Percentiles rank a stretch among this genome's conserved stretches.
These are phyloP conservation scores for Aphelenchoides besseyi DNA, from an alignment of 1,140 invertebrate genomes.

Conservation along the genomic window DNA sequence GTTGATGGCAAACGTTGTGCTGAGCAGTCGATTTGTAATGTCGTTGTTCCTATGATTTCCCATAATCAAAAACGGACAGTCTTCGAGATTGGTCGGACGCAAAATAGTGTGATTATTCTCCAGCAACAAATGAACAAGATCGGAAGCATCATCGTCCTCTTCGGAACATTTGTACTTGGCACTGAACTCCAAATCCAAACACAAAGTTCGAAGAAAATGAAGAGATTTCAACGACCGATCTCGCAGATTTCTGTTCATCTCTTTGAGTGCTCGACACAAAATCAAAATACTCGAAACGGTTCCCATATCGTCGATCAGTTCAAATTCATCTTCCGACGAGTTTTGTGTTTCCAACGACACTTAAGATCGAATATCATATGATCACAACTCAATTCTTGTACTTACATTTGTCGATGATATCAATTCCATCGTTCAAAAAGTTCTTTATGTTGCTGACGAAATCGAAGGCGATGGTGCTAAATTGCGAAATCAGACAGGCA, in stretches of 20 bases:
- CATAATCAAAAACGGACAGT: slow-evolving; percentile 11
- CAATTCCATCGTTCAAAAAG: slow-evolving; percentile 30
- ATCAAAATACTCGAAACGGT: slow-evolving; percentile 26
- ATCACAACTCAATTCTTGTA: too few relatives aligned
- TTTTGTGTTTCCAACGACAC: slow-evolving; percentile 21
- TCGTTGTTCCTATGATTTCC: slow-evolving; percentile 4
- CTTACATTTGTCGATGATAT: slow-evolving; percentile 30
- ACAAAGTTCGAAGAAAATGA: slow-evolving; percentile 23
- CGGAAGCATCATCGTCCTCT: not conserved
- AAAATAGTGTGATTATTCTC: slow-evolving; percentile 14
- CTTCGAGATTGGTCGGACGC: slow-evolving; percentile 20
- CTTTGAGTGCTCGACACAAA: slow-evolving; percentile 30
- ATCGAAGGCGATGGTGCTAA: not conserved
- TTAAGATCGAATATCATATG: too few relatives aligned
- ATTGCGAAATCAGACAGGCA: not conserved
- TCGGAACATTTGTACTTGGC: slow-evolving; percentile 25
- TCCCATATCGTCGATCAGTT: slow-evolving; percentile 26
- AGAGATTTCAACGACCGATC: slow-evolving; percentile 32
- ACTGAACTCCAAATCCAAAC: slow-evolving; percentile 29
- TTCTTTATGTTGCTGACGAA: slow-evolving; percentile 25
- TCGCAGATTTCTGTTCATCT: slow-evolving; percentile 33
- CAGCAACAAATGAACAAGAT: slow-evolving; percentile 20
- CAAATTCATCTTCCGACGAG: slow-evolving; percentile 24
- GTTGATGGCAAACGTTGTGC: slow-evolving; percentile 21
- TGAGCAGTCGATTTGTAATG: slow-evolving; percentile 27